Percentiles rank a stretch among this genome's conserved stretches.
phyloP scores from a whole-genome alignment of 2,113 vertebrate species.

The Eira barbara region DNA sequence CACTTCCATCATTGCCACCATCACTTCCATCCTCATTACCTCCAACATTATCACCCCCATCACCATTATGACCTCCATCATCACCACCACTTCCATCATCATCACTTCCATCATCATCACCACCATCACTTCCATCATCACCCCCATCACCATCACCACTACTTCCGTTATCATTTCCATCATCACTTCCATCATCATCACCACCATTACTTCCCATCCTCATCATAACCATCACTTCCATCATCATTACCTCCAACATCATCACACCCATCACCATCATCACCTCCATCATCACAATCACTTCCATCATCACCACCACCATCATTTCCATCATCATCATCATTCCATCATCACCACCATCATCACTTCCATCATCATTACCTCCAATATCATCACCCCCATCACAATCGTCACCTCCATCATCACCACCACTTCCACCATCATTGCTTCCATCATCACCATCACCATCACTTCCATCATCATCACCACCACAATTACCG shows the following conservation, averaged over 20 bases:
- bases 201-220: background rate
- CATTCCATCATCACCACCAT: background rate
- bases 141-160: too few species aligned
- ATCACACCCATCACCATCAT: background rate
- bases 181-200: background rate
- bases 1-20: background rate
- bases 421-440: background rate
- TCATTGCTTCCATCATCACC: too few species aligned
- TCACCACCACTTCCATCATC: too few species aligned
- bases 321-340: background rate
- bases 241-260: background rate
- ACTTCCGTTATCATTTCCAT: background rate
- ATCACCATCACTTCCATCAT: too few species aligned
- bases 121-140: too few species aligned
- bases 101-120: too few species aligned
- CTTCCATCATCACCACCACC: too few species aligned
- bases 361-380: background rate
- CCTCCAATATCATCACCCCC: background rate
- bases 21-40: background rate
- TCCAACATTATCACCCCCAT: background rate
- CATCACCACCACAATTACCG: too few species aligned
- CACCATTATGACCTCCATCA: too few species aligned
- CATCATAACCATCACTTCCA: background rate
- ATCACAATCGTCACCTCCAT: background rate
- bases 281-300: background rate